These are phyloP conservation scores for Drosophila histrio DNA, from an alignment of 2,888 invertebrate genomes.

Conservation along the genomic window DNA sequence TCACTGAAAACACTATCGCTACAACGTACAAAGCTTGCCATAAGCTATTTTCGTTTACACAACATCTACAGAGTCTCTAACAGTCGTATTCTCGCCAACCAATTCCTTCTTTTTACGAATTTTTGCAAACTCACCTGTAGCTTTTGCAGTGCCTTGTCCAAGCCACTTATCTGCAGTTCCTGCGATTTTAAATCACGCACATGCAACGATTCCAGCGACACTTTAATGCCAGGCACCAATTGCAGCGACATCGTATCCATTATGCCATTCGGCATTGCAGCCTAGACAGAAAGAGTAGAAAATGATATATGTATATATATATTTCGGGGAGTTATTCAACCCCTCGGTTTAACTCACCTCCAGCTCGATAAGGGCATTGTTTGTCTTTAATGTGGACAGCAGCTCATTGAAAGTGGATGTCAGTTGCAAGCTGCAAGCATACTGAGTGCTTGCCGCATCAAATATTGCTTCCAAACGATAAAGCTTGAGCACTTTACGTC, in stretches of 20 bases:
- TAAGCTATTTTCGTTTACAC: too few relatives aligned
- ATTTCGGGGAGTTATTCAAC: too few relatives aligned
- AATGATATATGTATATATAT: too few relatives aligned
- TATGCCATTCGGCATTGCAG: conserved; percentile 80
- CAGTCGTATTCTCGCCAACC: too few relatives aligned
- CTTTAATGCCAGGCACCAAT: conserved; percentile 83
- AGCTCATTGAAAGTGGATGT: conserved; percentile 79
- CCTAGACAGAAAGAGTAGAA: too few relatives aligned
- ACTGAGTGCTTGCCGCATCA: conserved; percentile 78
- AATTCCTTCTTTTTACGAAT: neutral
- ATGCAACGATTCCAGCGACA: conserved; percentile 73
- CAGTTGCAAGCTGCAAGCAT: conserved; percentile 82
- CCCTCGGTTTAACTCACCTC: conserved; percentile 72
- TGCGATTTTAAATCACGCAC: conserved; percentile 78
- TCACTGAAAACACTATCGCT: too few relatives aligned
- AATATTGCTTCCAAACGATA: conserved; percentile 81
- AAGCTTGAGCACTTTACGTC: conserved; percentile 73
- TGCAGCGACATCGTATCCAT: conserved; percentile 81
- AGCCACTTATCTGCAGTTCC: conserved; percentile 85
- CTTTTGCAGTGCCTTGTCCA: conserved; percentile 86
- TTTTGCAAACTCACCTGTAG: conserved; percentile 82
- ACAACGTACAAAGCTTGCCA: too few relatives aligned
- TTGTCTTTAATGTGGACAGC: conserved; percentile 80
- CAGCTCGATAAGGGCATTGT: conserved; percentile 81
- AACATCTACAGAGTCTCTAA: too few relatives aligned